Base-by-base conservation (phyloP, 2,113 vertebrate species). In the Mormyrus lacerda region DNA sequence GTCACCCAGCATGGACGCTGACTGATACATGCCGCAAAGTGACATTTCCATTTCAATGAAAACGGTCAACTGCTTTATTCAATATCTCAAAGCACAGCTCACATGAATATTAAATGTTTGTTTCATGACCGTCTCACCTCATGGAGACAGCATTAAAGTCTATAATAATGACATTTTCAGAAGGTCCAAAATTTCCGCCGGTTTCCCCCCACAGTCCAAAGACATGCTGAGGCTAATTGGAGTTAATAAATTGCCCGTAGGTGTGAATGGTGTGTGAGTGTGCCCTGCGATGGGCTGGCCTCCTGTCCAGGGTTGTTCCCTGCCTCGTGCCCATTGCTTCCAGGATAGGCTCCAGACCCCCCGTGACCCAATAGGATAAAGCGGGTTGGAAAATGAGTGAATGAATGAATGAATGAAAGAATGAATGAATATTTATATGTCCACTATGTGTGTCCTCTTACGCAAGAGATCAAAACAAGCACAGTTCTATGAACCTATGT, bases 91-190 rank as follows among this genome's bases (percentile, higher is more conserved):
- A 89, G 76, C 79, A 84, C 88, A 45, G 47, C 82, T 58, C 88
- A 31, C 82, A 85, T 84, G 51, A 89, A 89, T 87, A 89, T 89
- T 86, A 87, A 86, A 86, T 86, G 55, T 86, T 86, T 69, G 47
- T 83, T 85, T 55, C 19, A 19, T 87, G 58, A 73, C 55, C 45
- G 69, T 73, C 48, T 89, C 45, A 76, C n/a, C 17, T 27, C 42
- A 85, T 13, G 58, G 53, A 89, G 42, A 48, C 55, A 27, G 48
- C 51, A 84, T 89, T 55, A 58, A 61, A 89, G 69, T 89, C 15
- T 48, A 85, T 85, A 48, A 85, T 69, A 65, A 58, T 47, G 15
- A 58, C 88, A 79, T 79, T 88, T 88, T 50, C 6, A 4, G 44
- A 51, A 9, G 39, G 55, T 65, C 55, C 42, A 50, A 45, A 48